Conservation (phyloP, 2,888 invertebrate genomes). For the Drosophila suboccidentalis region DNA sequence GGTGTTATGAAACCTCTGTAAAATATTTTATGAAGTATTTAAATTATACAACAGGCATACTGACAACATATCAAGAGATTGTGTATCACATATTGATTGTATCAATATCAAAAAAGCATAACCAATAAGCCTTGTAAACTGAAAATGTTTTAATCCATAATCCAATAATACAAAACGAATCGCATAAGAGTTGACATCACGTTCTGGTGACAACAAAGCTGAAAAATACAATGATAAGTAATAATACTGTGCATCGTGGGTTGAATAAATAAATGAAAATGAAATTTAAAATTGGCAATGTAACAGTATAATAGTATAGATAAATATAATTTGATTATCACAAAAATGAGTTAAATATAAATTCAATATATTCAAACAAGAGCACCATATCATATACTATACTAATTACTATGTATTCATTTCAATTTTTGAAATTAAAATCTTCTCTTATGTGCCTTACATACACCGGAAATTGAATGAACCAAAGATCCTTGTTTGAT, state of each 20-base stretch:
- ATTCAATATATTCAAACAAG: not conserved
- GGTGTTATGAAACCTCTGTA: not conserved
- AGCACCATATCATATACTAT: conserved; percentile 2
- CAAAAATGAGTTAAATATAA: no score
- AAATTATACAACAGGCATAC: not conserved
- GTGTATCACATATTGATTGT: not conserved
- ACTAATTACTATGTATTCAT: no score
- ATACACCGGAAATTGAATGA: conserved; percentile 14
- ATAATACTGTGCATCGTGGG: conserved; percentile 1
- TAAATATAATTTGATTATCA: conserved; percentile 14
- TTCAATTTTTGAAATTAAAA: not conserved
- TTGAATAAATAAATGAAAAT: conserved; percentile 13
- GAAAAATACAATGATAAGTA: conserved; percentile 2
- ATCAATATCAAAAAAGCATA: conserved; percentile 9
- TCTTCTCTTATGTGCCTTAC: not conserved
- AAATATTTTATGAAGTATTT: not conserved
- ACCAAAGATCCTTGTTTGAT: not conserved
- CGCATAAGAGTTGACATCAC: conserved; percentile 6
- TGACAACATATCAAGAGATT: not conserved
- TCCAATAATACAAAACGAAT: conserved; percentile 3
- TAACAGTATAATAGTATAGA: not conserved
- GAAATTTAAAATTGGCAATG: conserved; percentile 8
- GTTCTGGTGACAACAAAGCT: not conserved
- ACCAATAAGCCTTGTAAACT: conserved; percentile 2
- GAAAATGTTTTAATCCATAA: conserved; percentile 4